phyloP scores from a whole-genome alignment of 2,113 vertebrate species.

The Saccopteryx bilineata region DNA sequence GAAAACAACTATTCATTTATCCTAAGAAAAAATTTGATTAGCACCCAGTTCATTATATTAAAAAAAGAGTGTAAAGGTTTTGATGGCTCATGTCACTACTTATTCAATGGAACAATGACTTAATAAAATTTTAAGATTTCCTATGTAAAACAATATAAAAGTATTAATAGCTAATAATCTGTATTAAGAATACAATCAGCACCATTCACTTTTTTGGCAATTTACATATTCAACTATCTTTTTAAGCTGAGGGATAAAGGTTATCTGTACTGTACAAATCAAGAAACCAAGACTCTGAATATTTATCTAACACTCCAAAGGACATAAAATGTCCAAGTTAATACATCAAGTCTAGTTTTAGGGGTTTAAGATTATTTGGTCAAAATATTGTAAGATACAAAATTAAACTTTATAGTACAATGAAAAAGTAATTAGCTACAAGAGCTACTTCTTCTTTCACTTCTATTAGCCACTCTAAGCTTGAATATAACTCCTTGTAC shows the following conservation, averaged over 20 bases:
- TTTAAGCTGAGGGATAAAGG: neutral
- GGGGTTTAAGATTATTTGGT: neutral
- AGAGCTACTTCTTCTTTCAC: neutral
- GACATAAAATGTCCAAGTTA: neutral
- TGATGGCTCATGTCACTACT: neutral
- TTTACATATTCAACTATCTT: neutral
- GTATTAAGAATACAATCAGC: neutral
- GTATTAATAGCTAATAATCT: neutral
- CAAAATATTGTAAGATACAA: neutral
- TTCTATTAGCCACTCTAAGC: neutral
- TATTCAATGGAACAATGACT: neutral
- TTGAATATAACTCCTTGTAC: neutral
- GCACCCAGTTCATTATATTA: neutral
- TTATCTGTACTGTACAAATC: neutral
- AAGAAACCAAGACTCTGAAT: neutral
- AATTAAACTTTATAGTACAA: no score
- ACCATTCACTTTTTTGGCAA: neutral
- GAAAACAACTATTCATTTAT: neutral
- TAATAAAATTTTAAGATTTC: neutral
- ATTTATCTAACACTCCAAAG: neutral
- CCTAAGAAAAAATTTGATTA: neutral
- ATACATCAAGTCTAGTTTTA: neutral
- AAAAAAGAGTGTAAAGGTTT: neutral
- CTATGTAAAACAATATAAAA: neutral
- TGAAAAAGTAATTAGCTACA: neutral